Conservation (phyloP, 1,140 invertebrate genomes). For the Probaryconus sp. region DNA sequence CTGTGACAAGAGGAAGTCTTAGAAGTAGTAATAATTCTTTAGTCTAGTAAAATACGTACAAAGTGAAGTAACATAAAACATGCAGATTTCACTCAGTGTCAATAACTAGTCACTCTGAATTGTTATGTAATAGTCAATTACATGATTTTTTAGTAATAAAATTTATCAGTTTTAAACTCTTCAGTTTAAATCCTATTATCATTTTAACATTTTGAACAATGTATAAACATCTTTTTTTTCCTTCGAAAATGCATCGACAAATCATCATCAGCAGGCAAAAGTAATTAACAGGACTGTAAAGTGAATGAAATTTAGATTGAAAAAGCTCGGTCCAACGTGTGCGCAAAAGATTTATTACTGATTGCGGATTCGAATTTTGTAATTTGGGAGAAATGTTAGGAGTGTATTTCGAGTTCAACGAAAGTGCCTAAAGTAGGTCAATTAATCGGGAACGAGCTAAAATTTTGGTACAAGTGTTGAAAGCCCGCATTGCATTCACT, state of each 20-base stretch:
- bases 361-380: slow-evolving; percentile 28
- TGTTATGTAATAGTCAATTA: too few species aligned
- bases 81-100: slow-evolving; percentile 16
- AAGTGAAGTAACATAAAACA: slow-evolving; percentile 33
- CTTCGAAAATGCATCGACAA: too few species aligned
- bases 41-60: slow-evolving; percentile 16
- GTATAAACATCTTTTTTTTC: too few species aligned
- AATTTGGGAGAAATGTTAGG: slow-evolving; percentile 14
- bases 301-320: too few species aligned
- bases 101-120: slow-evolving; percentile 17
- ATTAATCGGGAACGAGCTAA: slow-evolving; percentile 7
- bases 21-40: slow-evolving; percentile 6
- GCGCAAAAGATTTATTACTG: slow-evolving; percentile 25
- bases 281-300: too few species aligned
- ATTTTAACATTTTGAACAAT: too few species aligned
- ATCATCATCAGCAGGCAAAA: too few species aligned
- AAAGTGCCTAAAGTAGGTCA: slow-evolving; percentile 27
- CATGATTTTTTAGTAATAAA: too few species aligned
- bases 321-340: too few species aligned
- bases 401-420: slow-evolving; percentile 19
- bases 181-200: too few species aligned
- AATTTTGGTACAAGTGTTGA: not conserved
- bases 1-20: slow-evolving; percentile 24
- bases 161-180: too few species aligned
- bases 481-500: too few species aligned